phyloP scores from a whole-genome alignment of 1,140 invertebrate species.

The Neodiprion virginianus region DNA sequence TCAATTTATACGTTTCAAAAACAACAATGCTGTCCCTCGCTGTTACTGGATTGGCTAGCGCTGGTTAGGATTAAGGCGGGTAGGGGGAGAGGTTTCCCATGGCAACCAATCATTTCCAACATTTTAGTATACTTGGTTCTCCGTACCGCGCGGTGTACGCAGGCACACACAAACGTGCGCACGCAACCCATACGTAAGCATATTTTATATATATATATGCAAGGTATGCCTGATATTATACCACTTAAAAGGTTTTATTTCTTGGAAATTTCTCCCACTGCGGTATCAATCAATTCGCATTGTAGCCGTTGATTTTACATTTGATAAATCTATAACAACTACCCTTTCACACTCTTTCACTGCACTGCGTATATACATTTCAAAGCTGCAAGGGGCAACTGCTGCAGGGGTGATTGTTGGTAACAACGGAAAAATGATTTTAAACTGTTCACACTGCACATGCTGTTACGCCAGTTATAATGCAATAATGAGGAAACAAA shows the following conservation, averaged over 20 bases:
- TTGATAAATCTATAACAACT: conserved; percentile 1
- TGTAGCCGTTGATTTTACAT: not conserved
- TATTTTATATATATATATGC: too few species aligned
- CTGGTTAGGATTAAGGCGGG: not conserved
- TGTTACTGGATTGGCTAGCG: not conserved
- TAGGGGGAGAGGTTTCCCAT: not conserved
- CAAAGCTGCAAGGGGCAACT: too few species aligned
- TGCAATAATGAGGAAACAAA: too few species aligned
- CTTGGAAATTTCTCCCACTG: not conserved
- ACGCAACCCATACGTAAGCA: too few species aligned
- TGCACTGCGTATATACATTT: too few species aligned
- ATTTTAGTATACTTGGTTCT: not conserved
- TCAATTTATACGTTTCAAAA: conserved; percentile 8
- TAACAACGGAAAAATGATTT: not conserved
- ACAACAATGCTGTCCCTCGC: conserved; percentile 6
- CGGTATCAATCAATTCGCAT: not conserved
- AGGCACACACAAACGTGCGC: not conserved
- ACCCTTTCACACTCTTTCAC: not conserved
- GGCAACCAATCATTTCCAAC: conserved; percentile 5
- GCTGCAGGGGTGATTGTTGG: not conserved
- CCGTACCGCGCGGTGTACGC: not conserved
- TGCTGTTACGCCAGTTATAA: too few species aligned
- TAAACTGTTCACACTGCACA: not conserved
- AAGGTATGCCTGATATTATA: too few species aligned
- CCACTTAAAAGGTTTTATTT: not conserved